Evolutionary conservation across 2,113 vertebrate species (phyloP), one percentile per base, ranked within the genome.

Genomic region (rat (Rattus norvegicus)): DNA sequence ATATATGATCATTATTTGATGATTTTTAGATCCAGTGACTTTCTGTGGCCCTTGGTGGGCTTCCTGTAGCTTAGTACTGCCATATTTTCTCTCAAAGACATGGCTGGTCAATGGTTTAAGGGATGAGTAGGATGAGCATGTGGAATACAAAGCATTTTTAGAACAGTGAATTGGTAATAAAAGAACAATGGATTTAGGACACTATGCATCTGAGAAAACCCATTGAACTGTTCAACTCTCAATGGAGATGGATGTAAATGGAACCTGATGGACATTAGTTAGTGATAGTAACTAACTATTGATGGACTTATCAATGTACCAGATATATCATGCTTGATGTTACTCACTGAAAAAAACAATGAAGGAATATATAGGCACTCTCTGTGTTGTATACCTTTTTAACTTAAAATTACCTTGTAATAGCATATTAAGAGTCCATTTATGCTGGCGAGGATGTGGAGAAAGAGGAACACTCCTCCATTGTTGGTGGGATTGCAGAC

Each of bases 371-470:
- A 30, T 54, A 20, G 7, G 4, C 13, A 73, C 30, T 90, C n/a
- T 73, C 47, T 59, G 17, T 20, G 33, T 8, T 76, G 19, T 56
- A 56, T 79, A 77, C 2, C 63, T 12, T 79, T 80, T 88, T 47
- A 90, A 95, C 56, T 77, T 90, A 73, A 92, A 90, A 59, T 36
- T 90, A 39, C 52, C 69, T 49, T 86, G 70, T 59, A 92, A 81
- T 47, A 39, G 10, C 39, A 5, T 63, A 83, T 67, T 92, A 65
- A 61, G 65, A 14, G 4, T 67, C 28, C 65, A 67, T 33, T 67
- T 67, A 30, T 30, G n/a, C n/a, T n/a, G n/a, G n/a, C n/a, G n/a
- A n/a, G n/a, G n/a, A n/a, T n/a, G n/a, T n/a, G n/a, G n/a, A n/a
- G n/a, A n/a, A n/a, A n/a, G n/a, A n/a, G n/a, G n/a, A n/a, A n/a